Percentiles rank a stretch among this genome's conserved stretches.
Conservation (phyloP, 2,797 vertebrate genomes). For the Bradypodion pumilum region DNA sequence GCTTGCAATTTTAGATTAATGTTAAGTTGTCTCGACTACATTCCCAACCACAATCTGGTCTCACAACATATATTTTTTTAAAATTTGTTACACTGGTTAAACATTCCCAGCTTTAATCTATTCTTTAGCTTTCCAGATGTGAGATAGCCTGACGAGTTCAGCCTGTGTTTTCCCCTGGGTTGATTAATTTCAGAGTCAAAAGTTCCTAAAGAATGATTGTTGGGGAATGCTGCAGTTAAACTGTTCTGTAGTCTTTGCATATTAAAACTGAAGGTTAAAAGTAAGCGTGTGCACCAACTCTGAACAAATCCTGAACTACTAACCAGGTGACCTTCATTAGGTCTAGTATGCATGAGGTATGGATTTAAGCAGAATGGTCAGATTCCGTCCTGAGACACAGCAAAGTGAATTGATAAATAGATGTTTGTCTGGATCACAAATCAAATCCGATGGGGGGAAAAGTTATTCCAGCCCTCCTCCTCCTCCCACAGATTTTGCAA, state of each 20-base stretch:
- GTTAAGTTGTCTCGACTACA: conserved; percentile 34
- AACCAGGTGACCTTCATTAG: too few relatives aligned
- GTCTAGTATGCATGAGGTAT: too few relatives aligned
- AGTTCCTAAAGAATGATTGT: conserved; percentile 47
- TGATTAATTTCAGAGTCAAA: conserved; percentile 48
- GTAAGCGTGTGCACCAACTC: too few relatives aligned
- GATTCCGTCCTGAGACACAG: too few relatives aligned
- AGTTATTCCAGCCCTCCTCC: neutral
- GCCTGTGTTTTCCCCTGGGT: conserved; percentile 40
- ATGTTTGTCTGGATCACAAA: too few relatives aligned
- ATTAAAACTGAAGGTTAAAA: conserved; percentile 30
- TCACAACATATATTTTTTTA: conserved; percentile 18
- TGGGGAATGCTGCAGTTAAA: conserved; percentile 46
- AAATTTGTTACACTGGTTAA: conserved; percentile 40
- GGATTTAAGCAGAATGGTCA: too few relatives aligned
- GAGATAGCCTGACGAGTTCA: conserved; percentile 51
- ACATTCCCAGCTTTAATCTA: conserved; percentile 49
- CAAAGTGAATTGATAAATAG: too few relatives aligned
- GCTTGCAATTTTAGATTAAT: conserved; percentile 45
- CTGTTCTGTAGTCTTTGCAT: conserved; percentile 21
- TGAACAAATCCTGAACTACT: too few relatives aligned
- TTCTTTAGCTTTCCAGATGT: conserved; percentile 54
- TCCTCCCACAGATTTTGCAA: neutral
- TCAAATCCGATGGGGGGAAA: too few relatives aligned
- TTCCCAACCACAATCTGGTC: conserved; percentile 38